Evolutionary conservation across 2,113 vertebrate species (phyloP).

Genomic region (Lota lota): DNA sequence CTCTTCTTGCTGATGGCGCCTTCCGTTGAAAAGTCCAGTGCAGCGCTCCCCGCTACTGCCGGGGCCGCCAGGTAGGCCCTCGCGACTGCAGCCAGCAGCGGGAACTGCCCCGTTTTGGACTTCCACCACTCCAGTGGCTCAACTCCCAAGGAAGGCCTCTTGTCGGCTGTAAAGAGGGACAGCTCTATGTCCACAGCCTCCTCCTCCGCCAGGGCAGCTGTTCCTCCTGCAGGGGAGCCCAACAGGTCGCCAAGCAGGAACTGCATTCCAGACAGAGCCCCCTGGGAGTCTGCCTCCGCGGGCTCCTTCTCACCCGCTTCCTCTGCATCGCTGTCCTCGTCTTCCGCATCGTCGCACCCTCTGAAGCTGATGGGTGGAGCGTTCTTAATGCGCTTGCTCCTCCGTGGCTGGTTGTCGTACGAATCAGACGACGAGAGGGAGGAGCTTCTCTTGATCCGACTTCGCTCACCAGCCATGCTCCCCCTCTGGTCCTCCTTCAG

Average conservation of each 20-base stretch:
- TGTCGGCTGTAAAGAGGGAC: constrained; percentile 64
- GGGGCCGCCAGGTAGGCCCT: constrained; percentile 66
- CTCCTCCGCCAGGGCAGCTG: constrained; percentile 50
- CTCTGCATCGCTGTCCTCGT: constrained; percentile 29
- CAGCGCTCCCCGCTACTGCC: constrained; percentile 52
- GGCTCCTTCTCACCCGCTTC: constrained; percentile 25
- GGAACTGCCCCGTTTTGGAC: constrained; percentile 67
- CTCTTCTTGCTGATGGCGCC: constrained; percentile 46
- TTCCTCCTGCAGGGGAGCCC: constrained; percentile 39
- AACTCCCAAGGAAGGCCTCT: constrained; percentile 60
- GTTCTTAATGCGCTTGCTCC: constrained; percentile 56
- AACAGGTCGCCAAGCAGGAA: constrained; percentile 73
- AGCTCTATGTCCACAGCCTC: constrained; percentile 71
- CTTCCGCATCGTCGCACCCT: constrained; percentile 31
- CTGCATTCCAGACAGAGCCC: constrained; percentile 65
- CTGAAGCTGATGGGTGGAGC: constrained; percentile 47
- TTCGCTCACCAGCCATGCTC: not conserved
- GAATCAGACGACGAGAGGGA: constrained; percentile 41
- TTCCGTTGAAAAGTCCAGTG: constrained; percentile 43
- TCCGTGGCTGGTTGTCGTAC: constrained; percentile 38
- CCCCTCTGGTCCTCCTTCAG: constrained; percentile 41
- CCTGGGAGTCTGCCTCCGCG: constrained; percentile 21
- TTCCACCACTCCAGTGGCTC: constrained; percentile 77
- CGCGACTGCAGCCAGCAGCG: constrained; percentile 60
- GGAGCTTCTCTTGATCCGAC: constrained; percentile 45